A percentile compares a stretch with the other conserved stretches of the same genome.
Conservation (phyloP, 1,140 invertebrate species). For the Trachelipus rathkii region DNA sequence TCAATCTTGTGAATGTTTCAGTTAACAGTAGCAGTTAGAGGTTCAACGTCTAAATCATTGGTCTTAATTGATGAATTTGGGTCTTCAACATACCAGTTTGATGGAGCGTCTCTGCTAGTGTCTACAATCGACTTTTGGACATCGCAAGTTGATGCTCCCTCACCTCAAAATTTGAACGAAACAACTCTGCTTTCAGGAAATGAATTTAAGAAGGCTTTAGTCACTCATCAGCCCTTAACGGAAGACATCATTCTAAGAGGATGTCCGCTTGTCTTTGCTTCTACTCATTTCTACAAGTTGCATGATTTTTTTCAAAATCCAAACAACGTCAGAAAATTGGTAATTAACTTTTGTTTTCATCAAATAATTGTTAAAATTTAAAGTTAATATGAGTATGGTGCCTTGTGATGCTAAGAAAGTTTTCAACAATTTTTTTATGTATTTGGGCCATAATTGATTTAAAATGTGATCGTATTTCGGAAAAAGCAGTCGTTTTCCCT, state of each 20-base stretch:
- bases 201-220: neutral
- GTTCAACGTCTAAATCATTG: constrained; percentile 63
- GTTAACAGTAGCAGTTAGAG: constrained; percentile 66
- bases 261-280: neutral
- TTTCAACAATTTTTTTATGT: no score
- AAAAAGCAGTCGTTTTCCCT: no score
- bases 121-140: constrained; percentile 3
- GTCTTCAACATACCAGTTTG: constrained; percentile 72
- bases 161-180: neutral
- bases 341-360: neutral
- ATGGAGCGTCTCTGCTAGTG: constrained; percentile 65
- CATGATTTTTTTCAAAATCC: neutral
- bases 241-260: neutral
- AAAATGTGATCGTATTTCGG: no score
- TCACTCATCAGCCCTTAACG: neutral
- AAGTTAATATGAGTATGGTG: no score
- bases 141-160: neutral
- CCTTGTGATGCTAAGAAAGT: no score
- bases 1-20: no score
- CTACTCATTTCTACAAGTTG: neutral
- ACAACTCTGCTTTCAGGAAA: neutral
- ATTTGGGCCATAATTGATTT: no score
- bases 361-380: no score
- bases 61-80: constrained; percentile 89
- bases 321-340: neutral